Evolutionary conservation across 2,888 invertebrate genomes (phyloP).

Genomic region (Tiliacea aurago): DNA sequence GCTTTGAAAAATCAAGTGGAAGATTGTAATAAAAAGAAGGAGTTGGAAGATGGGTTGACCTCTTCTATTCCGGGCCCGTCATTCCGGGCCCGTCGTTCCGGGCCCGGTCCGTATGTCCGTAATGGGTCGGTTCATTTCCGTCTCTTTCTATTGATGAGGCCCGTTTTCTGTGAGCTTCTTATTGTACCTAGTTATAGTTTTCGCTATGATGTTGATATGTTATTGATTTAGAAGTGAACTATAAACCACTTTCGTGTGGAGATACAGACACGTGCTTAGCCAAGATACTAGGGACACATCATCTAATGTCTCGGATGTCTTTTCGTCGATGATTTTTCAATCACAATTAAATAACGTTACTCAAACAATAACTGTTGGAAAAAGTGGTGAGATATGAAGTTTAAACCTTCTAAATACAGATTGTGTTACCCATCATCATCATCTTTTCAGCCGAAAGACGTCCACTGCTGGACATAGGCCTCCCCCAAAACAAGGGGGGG

Average conservation of each 20-base stretch:
- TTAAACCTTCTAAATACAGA: too few species aligned
- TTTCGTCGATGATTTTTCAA: too few species aligned
- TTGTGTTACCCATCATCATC: too few species aligned
- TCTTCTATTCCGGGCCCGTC: constrained; percentile 43
- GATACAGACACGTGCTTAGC: neutral
- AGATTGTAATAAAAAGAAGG: constrained; percentile 40
- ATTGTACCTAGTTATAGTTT: constrained; percentile 23
- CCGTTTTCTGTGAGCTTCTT: constrained; percentile 34
- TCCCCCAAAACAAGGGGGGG: too few species aligned
- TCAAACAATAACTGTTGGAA: too few species aligned
- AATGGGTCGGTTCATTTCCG: constrained; percentile 57
- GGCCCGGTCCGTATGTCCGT: constrained; percentile 35
- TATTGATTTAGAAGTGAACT: constrained; percentile 13
- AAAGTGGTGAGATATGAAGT: too few species aligned
- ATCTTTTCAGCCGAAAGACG: too few species aligned
- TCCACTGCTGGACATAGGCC: too few species aligned
- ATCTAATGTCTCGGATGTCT: too few species aligned
- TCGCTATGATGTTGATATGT: constrained; percentile 8
- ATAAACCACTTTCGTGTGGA: neutral
- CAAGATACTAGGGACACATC: neutral
- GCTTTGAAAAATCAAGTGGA: constrained; percentile 46
- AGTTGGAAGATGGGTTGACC: constrained; percentile 37
- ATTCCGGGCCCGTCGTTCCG: constrained; percentile 21
- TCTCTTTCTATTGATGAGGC: constrained; percentile 44
- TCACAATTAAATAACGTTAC: too few species aligned